phyloP scores from a whole-genome alignment of 2,888 invertebrate species.

The Petrolisthes cinctipes region DNA sequence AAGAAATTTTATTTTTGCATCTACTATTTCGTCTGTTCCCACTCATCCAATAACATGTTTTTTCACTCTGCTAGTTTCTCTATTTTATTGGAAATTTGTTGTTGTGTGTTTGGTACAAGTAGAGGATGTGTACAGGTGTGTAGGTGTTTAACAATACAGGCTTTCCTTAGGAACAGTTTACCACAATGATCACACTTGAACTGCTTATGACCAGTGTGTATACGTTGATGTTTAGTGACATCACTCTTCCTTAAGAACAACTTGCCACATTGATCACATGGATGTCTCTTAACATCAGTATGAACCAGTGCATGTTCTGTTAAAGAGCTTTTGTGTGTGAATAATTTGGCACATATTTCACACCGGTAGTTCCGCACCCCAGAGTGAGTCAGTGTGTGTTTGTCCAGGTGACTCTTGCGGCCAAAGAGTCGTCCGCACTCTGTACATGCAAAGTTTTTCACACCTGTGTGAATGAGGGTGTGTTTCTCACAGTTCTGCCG shows the following conservation, averaged over 20 bases:
- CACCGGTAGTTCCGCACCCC: background rate
- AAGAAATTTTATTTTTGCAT: too few species aligned
- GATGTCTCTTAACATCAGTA: background rate
- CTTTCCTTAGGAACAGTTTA: background rate
- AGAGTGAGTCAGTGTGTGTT: constrained; percentile 6
- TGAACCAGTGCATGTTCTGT: background rate
- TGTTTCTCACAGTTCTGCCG: constrained; percentile 12
- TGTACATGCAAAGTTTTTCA: background rate
- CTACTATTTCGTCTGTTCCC: too few species aligned
- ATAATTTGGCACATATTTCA: background rate
- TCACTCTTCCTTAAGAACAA: background rate
- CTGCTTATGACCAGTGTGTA: background rate
- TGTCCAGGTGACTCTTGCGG: background rate
- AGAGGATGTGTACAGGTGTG: background rate
- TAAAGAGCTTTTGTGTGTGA: background rate
- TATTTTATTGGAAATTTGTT: too few species aligned
- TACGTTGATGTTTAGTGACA: constrained; percentile 3
- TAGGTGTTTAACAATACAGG: constrained; percentile 12
- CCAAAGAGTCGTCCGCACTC: background rate
- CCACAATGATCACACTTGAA: background rate
- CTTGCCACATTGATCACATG: background rate
- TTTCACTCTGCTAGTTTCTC: too few species aligned
- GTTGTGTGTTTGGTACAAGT: too few species aligned
- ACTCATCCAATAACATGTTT: too few species aligned
- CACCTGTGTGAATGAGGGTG: background rate